Evolutionary conservation across 2,888 invertebrate genomes (phyloP).

Genomic region (Drosophila longiperda): DNA sequence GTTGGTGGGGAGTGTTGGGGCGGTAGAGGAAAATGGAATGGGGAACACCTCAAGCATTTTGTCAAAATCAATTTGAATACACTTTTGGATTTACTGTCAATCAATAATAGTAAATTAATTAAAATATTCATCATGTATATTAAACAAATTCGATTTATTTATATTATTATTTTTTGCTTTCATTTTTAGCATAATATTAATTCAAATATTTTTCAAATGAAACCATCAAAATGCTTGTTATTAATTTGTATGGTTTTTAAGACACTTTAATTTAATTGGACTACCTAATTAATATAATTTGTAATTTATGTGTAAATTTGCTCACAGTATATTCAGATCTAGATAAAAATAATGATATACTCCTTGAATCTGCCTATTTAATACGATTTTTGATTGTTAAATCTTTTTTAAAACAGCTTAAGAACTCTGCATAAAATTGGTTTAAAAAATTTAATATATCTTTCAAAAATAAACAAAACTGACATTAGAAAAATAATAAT

Average conservation of each 20-base stretch:
- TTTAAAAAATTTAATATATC: background rate
- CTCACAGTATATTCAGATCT: background rate
- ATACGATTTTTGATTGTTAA: no score
- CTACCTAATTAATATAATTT: background rate
- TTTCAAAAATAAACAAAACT: background rate
- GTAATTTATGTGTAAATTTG: background rate
- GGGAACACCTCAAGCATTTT: constrained; percentile 60
- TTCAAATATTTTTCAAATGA: background rate
- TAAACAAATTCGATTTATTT: background rate
- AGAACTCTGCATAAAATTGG: background rate
- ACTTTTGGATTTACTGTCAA: constrained; percentile 13
- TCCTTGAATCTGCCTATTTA: no score
- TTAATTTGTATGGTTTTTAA: background rate
- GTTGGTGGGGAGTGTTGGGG: background rate
- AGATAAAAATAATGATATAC: background rate
- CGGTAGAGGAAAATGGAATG: constrained; percentile 2
- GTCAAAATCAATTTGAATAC: constrained; percentile 76
- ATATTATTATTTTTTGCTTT: background rate
- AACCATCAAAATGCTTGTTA: background rate
- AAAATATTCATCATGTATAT: background rate
- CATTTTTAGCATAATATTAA: background rate
- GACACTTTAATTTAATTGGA: background rate
- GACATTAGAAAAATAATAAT: background rate
- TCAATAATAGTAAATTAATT: background rate
- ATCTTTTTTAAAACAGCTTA: background rate